Percentiles rank a stretch among this genome's conserved stretches.
These are phyloP conservation scores for Odontomyia ornata DNA, from an alignment of 2,888 invertebrate species.

Conservation along the genomic window DNA sequence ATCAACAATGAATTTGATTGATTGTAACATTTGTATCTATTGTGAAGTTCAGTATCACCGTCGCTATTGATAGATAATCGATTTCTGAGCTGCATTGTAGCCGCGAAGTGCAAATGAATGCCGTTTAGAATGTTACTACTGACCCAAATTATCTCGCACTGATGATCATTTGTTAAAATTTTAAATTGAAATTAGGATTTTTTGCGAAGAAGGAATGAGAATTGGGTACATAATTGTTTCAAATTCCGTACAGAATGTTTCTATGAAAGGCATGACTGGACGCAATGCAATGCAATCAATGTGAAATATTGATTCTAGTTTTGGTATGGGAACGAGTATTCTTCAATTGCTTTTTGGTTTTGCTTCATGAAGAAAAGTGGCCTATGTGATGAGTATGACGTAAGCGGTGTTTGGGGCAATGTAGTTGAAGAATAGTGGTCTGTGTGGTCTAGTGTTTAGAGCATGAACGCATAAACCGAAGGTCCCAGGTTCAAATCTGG, in stretches of 20 bases:
- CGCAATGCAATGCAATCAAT: background rate
- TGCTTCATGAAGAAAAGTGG: too few species aligned
- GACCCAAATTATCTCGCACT: constrained; percentile 5
- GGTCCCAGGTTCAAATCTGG: too few species aligned
- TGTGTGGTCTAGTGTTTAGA: too few species aligned
- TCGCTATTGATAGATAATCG: constrained; percentile 12
- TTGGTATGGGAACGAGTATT: too few species aligned
- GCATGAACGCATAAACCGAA: too few species aligned
- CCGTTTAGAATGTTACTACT: constrained; percentile 2
- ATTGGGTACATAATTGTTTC: background rate
- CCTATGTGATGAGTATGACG: too few species aligned
- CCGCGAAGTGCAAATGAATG: background rate
- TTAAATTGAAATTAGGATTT: background rate
- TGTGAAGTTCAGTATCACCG: background rate
- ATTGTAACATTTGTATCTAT: constrained; percentile 3
- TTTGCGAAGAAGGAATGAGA: background rate
- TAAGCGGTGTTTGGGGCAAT: too few species aligned
- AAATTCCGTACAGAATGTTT: background rate
- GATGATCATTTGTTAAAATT: background rate
- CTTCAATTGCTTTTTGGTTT: too few species aligned
- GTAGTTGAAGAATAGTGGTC: too few species aligned
- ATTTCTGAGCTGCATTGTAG: background rate
- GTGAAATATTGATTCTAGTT: constrained; percentile 1
- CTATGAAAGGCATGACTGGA: background rate
- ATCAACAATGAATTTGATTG: constrained; percentile 22